Percentiles rank a stretch among this genome's conserved stretches.
phyloP scores from a whole-genome alignment of 1,140 invertebrate species.

The Bombus fervidus region DNA sequence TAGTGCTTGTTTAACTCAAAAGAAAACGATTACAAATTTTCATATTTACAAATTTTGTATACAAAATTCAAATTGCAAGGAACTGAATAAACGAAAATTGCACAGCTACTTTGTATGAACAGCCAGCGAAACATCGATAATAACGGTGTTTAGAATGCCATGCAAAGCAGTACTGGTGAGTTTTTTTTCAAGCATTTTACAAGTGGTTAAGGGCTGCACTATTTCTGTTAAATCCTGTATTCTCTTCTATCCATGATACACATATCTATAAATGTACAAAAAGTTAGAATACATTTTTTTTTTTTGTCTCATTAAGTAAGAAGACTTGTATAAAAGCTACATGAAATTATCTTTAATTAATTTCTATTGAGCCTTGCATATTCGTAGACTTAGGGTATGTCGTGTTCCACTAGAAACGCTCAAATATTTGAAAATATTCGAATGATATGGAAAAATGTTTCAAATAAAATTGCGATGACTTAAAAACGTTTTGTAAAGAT shows the following conservation, averaged over 20 bases:
- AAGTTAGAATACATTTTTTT: no score
- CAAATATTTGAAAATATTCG: no score
- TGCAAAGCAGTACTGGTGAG: background rate
- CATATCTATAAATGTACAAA: no score
- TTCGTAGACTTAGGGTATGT: no score
- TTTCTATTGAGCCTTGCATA: background rate
- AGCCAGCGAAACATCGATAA: background rate
- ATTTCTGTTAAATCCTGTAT: background rate
- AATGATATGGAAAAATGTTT: no score
- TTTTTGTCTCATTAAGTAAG: no score
- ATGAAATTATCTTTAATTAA: background rate
- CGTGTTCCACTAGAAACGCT: no score
- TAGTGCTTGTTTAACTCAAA: background rate
- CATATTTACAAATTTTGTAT: background rate
- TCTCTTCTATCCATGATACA: background rate
- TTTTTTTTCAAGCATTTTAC: background rate
- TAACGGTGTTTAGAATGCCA: no score
- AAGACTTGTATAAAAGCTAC: background rate
- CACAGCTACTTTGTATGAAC: background rate
- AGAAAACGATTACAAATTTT: background rate
- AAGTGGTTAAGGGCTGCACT: background rate
- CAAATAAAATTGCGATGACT: no score
- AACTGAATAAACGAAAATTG: background rate
- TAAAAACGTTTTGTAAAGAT: no score
- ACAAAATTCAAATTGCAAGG: background rate